Percentiles rank a stretch among this genome's conserved stretches.
phyloP scores from a whole-genome alignment of 64 coral and sea anemone genomes.

The Pachyseris speciosa region DNA sequence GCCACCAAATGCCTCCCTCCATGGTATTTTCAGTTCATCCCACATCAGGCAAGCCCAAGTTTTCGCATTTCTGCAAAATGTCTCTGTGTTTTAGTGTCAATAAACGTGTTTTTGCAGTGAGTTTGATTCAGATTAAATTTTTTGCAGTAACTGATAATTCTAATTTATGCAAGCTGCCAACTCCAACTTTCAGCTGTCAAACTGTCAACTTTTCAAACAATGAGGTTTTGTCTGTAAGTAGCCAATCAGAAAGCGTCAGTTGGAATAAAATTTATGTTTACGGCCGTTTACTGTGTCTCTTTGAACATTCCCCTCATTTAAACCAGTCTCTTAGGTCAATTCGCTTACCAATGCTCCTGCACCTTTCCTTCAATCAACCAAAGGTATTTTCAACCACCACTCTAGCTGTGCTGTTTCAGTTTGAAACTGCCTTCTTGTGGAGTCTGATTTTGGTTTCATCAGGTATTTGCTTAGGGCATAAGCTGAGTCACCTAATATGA shows the following conservation, averaged over 20 bases:
- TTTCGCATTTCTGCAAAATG: not conserved
- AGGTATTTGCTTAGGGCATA: not conserved
- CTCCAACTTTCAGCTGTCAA: too few relatives aligned
- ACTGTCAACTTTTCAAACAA: too few relatives aligned
- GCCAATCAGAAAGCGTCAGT: too few relatives aligned
- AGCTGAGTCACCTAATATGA: constrained; percentile 23
- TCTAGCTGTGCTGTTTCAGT: constrained; percentile 32
- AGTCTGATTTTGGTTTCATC: constrained; percentile 16
- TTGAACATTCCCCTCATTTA: too few relatives aligned
- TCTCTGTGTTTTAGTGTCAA: too few relatives aligned
- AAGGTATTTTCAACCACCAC: constrained; percentile 70
- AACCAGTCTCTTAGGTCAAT: constrained; percentile 44
- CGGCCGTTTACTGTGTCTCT: too few relatives aligned
- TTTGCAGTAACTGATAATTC: too few relatives aligned
- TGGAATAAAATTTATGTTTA: too few relatives aligned
- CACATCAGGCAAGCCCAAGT: not conserved
- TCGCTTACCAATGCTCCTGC: constrained; percentile 35
- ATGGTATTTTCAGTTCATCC: not conserved
- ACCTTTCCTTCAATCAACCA: constrained; percentile 54
- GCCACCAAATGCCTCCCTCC: not conserved
- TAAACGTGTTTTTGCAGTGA: too few relatives aligned
- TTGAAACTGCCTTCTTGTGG: constrained; percentile 46
- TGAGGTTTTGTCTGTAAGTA: too few relatives aligned
- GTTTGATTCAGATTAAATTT: too few relatives aligned
- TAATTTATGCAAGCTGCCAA: too few relatives aligned